Evolutionary conservation across 2,113 vertebrate genomes (phyloP).

Genomic region (Strix aluco): DNA sequence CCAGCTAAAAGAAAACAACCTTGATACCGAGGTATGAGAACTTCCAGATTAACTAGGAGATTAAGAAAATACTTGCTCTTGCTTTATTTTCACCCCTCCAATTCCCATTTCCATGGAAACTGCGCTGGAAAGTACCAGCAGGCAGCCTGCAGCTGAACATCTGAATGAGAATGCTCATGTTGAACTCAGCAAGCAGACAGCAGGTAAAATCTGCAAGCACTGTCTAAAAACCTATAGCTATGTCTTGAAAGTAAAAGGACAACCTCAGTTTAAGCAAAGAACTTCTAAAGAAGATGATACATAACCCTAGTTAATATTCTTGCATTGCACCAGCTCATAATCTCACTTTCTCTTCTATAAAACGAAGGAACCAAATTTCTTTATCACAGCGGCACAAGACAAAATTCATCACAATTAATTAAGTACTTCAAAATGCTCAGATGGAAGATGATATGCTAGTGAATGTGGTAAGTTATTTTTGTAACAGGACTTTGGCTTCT

Average conservation of each 20-base stretch:
- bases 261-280: not conserved
- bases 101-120: constrained; percentile 70
- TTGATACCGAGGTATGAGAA: not conserved
- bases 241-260: constrained; percentile 8
- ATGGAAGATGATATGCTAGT: not conserved
- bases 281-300: not conserved
- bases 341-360: not conserved
- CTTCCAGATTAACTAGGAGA: constrained; percentile 51
- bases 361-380: not conserved
- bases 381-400: not conserved
- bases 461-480: not conserved
- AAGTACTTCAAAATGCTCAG: not conserved
- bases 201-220: constrained; percentile 46
- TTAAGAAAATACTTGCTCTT: constrained; percentile 38
- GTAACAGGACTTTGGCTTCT: not conserved
- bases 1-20: constrained; percentile 11
- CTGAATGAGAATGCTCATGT: constrained; percentile 48
- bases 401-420: not conserved
- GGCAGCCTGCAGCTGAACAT: constrained; percentile 60
- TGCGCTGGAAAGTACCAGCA: constrained; percentile 50
- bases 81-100: constrained; percentile 46
- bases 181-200: constrained; percentile 57
- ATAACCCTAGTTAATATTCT: not conserved
- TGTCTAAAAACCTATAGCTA: constrained; percentile 34
- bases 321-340: not conserved